Evolutionary conservation across 2,113 vertebrate genomes (phyloP), one percentile per base, ranked within the genome.

Genomic region (Machaerirhynchus nigripectus): DNA sequence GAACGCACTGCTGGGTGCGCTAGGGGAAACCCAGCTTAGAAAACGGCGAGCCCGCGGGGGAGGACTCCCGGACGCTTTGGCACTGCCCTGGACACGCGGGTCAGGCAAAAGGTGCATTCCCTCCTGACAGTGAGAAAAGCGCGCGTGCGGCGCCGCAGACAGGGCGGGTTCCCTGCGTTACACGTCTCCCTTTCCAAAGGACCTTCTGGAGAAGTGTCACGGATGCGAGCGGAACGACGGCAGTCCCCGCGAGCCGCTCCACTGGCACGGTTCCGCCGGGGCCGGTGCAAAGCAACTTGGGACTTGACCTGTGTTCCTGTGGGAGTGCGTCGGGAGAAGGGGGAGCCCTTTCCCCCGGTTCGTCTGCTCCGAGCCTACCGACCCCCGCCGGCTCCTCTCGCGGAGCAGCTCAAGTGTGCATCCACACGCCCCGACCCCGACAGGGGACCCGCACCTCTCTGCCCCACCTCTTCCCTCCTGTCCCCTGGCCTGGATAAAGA

Each of bases 11-110:
- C 40, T 21, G 13, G 5, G 5, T 37, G 30, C 2, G 1, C 24
- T 9, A 44, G 3, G 9, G 11, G 1, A 55, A 56, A 46, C 1
- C 10, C 15, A 13, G 1, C 1, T 24, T 3, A 35, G 5, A 7
- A 26, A 50, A 35, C 6, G 6, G 15, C 2, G n/a, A 46, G 5
- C 10, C 28, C 3, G 3, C 10, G 5, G 1, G 2, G 3, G 2
- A 5, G 13, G 15, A 9, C 15, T 63, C 11, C 39, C 6, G 11
- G 26, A 2, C 22, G 1, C 20, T 13, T 44, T 8, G 6, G 4
- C 40, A 14, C 37, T 40, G 46, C 33, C 1, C 2, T 24, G 42
- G n/a, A 23, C 30, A 4, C 1, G 9, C 22, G 4, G 11, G 1
- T 24, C 5, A 10, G 27, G 12, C 17, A 37, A 14, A 33, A 49